Base-by-base conservation (phyloP, 2,888 invertebrate species). In the Alentia gelatinosa region DNA sequence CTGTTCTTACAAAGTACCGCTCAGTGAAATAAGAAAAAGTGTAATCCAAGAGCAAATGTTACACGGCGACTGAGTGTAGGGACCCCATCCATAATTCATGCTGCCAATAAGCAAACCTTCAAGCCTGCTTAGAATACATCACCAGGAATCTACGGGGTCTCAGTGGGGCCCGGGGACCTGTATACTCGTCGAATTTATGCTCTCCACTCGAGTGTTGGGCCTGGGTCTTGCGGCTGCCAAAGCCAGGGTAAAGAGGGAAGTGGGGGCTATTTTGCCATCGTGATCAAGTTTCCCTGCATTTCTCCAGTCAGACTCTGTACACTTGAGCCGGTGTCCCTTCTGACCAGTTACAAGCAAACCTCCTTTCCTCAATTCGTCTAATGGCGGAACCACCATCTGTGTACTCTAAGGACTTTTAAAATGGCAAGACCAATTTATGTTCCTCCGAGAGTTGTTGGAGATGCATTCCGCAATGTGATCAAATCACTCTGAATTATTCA, bases 81-180 rank as follows among this genome's bases (percentile, higher is more conserved):
- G 12, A 68, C 30, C 30, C 26, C 15, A 26, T 68, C 68, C 68
- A 68, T 68, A 68, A 68, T 68, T 68, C 68, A 68, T 68, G 68
- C 12, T 68, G 68, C 30, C 68, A 68, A 68, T 68, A 68, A 68
- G 68, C 68, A 68, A 68, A 68, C 68, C 30, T 68, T 68, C 68
- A 68, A 68, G 68, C 68, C 68, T 68, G 68, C 68, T 68, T 68
- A 30, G 68, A 68, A 68, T 68, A 68, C 68, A 68, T 68, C 30
- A 68, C 30, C 68, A 9, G 26, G n/a, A 9, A 12, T n/a, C 68
- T 30, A 3, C 33, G 30, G 68, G 68, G 30, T 30, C 68, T n/a
- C 68, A 12, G 4, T 26, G 30, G 68, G 68, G 30, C 68, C 68
- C 15, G 30, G 30, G 3, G 12, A 68, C 68, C 68, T 68, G 68